Base-by-base conservation (phyloP, 2,888 invertebrate species). In the Nowickia ferox region DNA sequence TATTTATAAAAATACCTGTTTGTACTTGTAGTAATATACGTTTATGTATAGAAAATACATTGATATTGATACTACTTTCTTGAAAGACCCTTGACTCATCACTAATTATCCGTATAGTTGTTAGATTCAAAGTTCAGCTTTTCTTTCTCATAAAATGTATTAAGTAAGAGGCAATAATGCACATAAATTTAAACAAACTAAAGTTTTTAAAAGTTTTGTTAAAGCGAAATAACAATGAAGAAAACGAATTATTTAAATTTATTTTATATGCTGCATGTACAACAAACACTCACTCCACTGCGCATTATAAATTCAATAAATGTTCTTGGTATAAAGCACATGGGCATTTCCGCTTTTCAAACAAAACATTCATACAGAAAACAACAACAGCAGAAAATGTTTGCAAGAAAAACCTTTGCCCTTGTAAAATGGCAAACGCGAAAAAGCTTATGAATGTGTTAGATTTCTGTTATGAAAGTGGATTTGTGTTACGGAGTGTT, bases 261-360 rank as follows among this genome's bases (percentile, higher is more conserved):
- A 19, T 6, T 48, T 13, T 55, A 13, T 30, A 8, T 59, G 59
- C 30, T 30, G 30, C 30, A 30, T 40, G 9, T 61, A 61, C 55
- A 30, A 30, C 30, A 30, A 30, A 55, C 55, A 22, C 48, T 13
- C 22, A 55, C 2, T 76, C 15, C 38, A 65, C 55, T 75, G 79
- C 46, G 83, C 76, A 86, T 86, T 86, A 86, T 76, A 83, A 86
- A 86, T 86, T 86, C 86, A 76, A 80, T 44, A 79, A 86, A 72
- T 83, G 86, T 86, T 72, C 78, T 68, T 79, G 40, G 57, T 57
- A 77, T 44, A 77, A 59, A 66, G 19, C 72, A 79, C 71, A 83
- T 86, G 71, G 75, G 76, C 57, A 83, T 86, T 86, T 86, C 86
- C 86, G 86, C 63, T 79, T 86, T 83, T 66, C 71, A 69, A 68